A percentile compares a stretch with the other conserved stretches of the same genome.
phyloP scores from a whole-genome alignment of 2,888 invertebrate genomes.

The Calephelis perditalis region DNA sequence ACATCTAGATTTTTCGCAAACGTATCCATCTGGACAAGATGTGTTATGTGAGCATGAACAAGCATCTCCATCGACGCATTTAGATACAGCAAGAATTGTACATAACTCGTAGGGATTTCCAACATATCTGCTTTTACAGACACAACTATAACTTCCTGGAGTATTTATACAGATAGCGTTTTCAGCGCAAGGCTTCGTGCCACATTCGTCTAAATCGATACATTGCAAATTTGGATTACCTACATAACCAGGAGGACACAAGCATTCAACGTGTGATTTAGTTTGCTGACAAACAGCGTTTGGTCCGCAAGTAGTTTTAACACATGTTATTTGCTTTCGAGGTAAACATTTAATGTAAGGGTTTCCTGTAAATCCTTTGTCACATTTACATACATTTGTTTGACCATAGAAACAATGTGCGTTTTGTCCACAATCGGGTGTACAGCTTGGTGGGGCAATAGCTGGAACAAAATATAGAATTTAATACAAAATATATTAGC shows the following conservation, averaged over 20 bases:
- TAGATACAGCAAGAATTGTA: slow-evolving; percentile 82
- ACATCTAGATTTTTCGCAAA: slow-evolving; percentile 86
- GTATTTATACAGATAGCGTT: slow-evolving; percentile 95
- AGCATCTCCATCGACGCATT: slow-evolving; percentile 82
- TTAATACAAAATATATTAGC: slow-evolving; percentile 11
- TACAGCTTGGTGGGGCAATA: slow-evolving; percentile 85
- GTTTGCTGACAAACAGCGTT: slow-evolving; percentile 90
- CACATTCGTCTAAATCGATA: slow-evolving; percentile 90
- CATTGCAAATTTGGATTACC: slow-evolving; percentile 94
- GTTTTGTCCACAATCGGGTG: slow-evolving; percentile 88
- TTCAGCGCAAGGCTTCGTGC: slow-evolving; percentile 86
- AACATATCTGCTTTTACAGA: slow-evolving; percentile 89
- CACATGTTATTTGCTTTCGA: slow-evolving; percentile 84
- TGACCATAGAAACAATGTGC: slow-evolving; percentile 92
- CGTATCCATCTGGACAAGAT: slow-evolving; percentile 87
- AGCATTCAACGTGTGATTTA: slow-evolving; percentile 85
- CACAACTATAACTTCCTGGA: slow-evolving; percentile 92
- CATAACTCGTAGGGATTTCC: slow-evolving; percentile 94
- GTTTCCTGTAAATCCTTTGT: slow-evolving; percentile 90
- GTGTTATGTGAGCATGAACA: slow-evolving; percentile 85
- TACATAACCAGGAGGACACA: slow-evolving; percentile 88
- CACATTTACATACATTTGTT: slow-evolving; percentile 88
- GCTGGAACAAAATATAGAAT: slow-evolving; percentile 70
- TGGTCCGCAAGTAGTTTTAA: slow-evolving; percentile 84
- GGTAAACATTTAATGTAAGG: slow-evolving; percentile 90